These are phyloP conservation scores for Mastigias papua DNA, from an alignment of 30 jellyfish, hydroid and myxozoan genomes.

Conservation along the genomic window DNA sequence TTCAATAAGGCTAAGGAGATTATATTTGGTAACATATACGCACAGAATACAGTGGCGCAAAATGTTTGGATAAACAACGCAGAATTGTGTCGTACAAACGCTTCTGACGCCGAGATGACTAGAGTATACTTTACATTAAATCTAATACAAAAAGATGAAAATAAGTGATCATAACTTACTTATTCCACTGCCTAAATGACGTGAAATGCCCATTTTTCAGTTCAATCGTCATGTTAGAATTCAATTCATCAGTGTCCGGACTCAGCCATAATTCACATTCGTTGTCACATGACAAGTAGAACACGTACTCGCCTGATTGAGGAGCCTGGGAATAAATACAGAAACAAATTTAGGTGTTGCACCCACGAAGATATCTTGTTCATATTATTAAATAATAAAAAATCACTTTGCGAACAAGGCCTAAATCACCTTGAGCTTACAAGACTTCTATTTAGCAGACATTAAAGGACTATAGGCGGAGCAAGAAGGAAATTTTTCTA, in stretches of 20 bases:
- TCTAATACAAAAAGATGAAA: no score
- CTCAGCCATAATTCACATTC: slow-evolving; percentile 97
- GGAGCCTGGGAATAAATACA: slow-evolving; percentile 80
- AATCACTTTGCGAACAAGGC: no score
- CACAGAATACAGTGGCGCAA: no score
- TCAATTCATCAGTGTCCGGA: slow-evolving; percentile 96
- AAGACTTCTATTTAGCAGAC: no score
- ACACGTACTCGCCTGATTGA: slow-evolving; percentile 81
- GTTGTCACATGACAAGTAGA: slow-evolving; percentile 93
- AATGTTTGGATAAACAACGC: no score
- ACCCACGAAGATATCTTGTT: no score
- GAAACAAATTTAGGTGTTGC: neutral
- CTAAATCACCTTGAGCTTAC: neutral
- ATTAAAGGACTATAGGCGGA: neutral
- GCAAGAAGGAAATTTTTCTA: neutral
- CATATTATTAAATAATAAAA: no score
- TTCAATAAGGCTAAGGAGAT: no score
- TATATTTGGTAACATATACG: no score
- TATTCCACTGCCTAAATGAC: slow-evolving; percentile 93
- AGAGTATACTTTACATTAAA: no score
- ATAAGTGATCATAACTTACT: slow-evolving; percentile 44
- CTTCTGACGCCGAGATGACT: no score
- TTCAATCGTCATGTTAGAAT: slow-evolving; percentile 78
- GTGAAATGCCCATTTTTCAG: slow-evolving; percentile 90
- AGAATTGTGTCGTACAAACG: no score